Base-by-base conservation (phyloP, 2,113 vertebrate species). In the Symphodus melops region DNA sequence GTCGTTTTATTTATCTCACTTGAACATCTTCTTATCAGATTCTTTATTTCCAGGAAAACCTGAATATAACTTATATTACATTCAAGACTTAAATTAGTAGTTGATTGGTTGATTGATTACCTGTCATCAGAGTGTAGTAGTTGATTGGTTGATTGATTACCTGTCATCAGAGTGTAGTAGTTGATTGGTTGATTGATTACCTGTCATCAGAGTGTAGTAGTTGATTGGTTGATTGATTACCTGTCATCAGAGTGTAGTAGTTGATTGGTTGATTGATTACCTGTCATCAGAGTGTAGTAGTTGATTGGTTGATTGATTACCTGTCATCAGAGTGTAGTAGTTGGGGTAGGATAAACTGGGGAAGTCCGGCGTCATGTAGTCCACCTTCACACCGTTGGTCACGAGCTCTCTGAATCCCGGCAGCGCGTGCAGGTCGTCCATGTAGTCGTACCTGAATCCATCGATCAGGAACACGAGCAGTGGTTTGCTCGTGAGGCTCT, bases 281-380 rank as follows among this genome's bases (percentile, higher is more conserved):
- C 5, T 28, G 28, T 3, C 6, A 28, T 11, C 23, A 3, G 28
- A 6, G 33, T n/a, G 28, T 2, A 48, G 28, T 2, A 37, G 21
- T 20, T 17, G 23, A 49, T 2, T 14, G 44, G 49, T 6, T 19
- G 5, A n/a, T 33, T 8, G 8, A 4, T 94, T 87, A 97, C 98
- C 98, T 0, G 98, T 99, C 98, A 99, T 98, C 8, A 99, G 75
- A 0, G 95, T 94, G 91, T 98, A 99, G 84, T 99, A 99, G 52
- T 99, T 99, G 0, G 98, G 98, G 49, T 96, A 99, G 0, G 98
- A 99, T 46, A 98, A 93, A 66, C 94, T 97, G 9, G 98, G 97
- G 42, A 99, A 98, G 80, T 97, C 97, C 0, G 98, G 97, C 0
- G 96, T 98, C 94, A 97, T 77, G 88, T 98, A 97, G 80, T 99